Percentiles rank a stretch among this genome's conserved stretches.
These are phyloP conservation scores for Nannospalax galili DNA, from an alignment of 2,113 vertebrate species.

Conservation along the genomic window DNA sequence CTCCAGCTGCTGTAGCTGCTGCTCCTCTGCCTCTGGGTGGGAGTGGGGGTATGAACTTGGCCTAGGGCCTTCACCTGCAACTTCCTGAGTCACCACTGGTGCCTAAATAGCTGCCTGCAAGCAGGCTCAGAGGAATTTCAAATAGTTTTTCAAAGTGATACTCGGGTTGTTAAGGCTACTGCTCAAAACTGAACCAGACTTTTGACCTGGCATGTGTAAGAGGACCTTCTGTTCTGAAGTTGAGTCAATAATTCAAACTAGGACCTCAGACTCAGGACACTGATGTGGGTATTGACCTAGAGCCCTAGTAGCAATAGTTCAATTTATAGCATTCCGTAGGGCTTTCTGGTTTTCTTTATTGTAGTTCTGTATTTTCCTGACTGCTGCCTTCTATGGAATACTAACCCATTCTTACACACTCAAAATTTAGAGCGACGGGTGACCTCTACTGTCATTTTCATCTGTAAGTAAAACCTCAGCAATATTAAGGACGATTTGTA, in stretches of 20 bases:
- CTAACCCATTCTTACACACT: background rate
- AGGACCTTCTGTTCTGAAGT: background rate
- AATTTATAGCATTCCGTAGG: background rate
- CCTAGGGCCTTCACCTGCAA: background rate
- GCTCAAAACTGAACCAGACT: background rate
- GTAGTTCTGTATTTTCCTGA: background rate
- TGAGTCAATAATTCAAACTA: background rate
- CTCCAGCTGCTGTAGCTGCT: background rate
- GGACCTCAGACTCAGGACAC: background rate
- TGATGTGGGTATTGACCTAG: background rate
- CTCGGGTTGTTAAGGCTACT: background rate
- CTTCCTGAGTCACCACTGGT: background rate
- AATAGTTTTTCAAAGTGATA: background rate
- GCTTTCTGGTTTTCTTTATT: slow-evolving; percentile 34
- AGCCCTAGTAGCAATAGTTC: background rate
- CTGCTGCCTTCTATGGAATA: background rate
- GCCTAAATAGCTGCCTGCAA: too few relatives aligned
- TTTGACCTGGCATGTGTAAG: background rate
- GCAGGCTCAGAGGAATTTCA: background rate
- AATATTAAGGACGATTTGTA: slow-evolving; percentile 32
- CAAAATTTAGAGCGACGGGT: background rate
- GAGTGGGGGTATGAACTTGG: too few relatives aligned
- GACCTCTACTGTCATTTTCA: background rate
- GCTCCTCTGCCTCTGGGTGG: background rate
- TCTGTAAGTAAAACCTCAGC: background rate